Percentiles rank a stretch among this genome's conserved stretches.
Conservation (phyloP, 2,888 invertebrate genomes). For the Chrysodeixis includens region DNA sequence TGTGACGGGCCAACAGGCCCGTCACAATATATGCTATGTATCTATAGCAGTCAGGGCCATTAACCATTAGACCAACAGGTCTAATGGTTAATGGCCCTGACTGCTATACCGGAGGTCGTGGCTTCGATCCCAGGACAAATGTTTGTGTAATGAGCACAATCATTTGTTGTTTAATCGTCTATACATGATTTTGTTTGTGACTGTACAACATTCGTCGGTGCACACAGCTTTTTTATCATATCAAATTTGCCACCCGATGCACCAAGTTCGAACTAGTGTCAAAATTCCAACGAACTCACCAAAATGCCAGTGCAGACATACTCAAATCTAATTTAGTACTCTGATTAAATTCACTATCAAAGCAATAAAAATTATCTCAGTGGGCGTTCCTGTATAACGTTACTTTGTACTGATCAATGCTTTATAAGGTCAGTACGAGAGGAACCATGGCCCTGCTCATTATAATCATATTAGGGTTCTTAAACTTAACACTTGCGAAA, state of each 20-base stretch:
- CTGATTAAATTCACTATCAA: conserved; percentile 4
- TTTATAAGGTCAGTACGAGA: conserved; percentile 17
- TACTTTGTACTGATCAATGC: conserved; percentile 9
- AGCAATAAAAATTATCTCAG: conserved; percentile 13
- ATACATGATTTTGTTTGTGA: no score
- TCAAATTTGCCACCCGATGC: background rate
- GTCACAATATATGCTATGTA: no score
- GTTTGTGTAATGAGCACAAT: no score
- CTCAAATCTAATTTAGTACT: background rate
- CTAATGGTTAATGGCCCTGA: no score
- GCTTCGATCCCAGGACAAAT: no score
- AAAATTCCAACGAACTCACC: background rate
- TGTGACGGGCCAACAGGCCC: no score
- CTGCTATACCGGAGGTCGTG: no score
- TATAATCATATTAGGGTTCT: conserved; percentile 23
- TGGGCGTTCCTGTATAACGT: conserved; percentile 43
- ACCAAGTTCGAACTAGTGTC: background rate
- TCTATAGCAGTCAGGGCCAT: no score
- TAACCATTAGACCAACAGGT: no score
- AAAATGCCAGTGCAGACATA: conserved; percentile 1
- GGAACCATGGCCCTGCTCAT: conserved; percentile 42
- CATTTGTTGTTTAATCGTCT: no score
- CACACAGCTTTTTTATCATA: background rate
- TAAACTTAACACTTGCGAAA: conserved; percentile 13
- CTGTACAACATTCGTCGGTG: background rate